phyloP scores from a whole-genome alignment of 2,797 vertebrate species.

The Acrocephalus scirpaceus region DNA sequence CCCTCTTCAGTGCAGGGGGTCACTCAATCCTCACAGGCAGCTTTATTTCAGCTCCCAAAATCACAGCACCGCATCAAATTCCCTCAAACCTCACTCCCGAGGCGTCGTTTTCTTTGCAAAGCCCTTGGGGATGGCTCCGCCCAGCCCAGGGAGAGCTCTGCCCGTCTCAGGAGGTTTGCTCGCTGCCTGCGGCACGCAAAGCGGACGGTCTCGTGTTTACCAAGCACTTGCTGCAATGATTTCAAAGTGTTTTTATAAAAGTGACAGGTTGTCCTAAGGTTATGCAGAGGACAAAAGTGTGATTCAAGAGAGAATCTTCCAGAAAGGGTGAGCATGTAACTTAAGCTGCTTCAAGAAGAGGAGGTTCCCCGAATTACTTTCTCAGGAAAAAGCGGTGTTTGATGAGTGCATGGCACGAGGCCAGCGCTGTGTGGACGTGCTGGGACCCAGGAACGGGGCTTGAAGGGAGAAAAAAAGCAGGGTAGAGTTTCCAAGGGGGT shows the following conservation, averaged over 20 bases:
- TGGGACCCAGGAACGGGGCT: rapidly evolving
- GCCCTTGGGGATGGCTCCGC: rapidly evolving
- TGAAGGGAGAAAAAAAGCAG: background rate
- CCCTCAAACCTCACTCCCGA: background rate
- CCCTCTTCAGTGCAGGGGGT: background rate
- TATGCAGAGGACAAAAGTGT: background rate
- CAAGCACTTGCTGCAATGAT: background rate
- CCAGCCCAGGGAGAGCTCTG: background rate
- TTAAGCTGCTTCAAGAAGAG: background rate
- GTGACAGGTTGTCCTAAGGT: background rate
- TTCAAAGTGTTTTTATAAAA: background rate
- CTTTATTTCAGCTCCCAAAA: background rate
- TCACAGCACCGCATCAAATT: background rate
- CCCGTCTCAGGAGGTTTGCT: background rate
- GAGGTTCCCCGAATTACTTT: background rate
- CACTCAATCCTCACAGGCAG: background rate
- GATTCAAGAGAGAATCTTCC: slow-evolving; percentile 17
- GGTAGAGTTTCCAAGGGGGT: background rate
- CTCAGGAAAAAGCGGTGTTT: background rate
- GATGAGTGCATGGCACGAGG: rapidly evolving
- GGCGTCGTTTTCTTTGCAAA: background rate
- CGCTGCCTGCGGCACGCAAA: rapidly evolving
- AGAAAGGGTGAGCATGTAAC: background rate
- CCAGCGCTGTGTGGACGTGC: rapidly evolving
- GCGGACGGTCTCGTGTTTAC: rapidly evolving